Conservation (phyloP, 2,797 vertebrate genomes). For the Masticophis lateralis region DNA sequence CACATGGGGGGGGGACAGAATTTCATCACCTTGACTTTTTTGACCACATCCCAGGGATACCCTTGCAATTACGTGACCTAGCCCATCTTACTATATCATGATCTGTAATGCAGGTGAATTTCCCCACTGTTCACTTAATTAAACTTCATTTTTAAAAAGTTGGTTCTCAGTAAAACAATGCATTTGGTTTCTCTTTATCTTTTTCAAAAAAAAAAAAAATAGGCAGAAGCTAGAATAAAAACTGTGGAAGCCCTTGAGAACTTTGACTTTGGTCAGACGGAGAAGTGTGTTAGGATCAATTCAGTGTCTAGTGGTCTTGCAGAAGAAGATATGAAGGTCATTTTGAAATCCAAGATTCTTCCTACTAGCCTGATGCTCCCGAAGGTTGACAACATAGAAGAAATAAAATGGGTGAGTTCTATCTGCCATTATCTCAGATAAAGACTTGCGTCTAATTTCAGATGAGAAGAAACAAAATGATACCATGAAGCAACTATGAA, state of each 20-base stretch:
- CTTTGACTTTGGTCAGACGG: slow-evolving; percentile 83
- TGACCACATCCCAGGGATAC: neutral
- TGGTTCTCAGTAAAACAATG: neutral
- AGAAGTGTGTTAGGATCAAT: slow-evolving; percentile 94
- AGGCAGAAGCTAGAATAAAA: slow-evolving; percentile 86
- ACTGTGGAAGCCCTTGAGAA: slow-evolving; percentile 82
- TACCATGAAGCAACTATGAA: neutral
- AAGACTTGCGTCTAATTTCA: slow-evolving; percentile 23
- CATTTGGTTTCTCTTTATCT: slow-evolving; percentile 6
- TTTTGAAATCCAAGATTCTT: slow-evolving; percentile 81
- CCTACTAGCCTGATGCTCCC: slow-evolving; percentile 95
- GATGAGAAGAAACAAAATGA: neutral
- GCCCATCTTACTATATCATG: neutral
- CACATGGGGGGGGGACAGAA: neutral
- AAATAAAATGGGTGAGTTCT: slow-evolving; percentile 89
- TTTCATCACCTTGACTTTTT: neutral
- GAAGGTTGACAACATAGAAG: slow-evolving; percentile 88
- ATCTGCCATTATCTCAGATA: slow-evolving; percentile 16
- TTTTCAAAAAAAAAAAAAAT: neutral
- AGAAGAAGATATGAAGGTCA: slow-evolving; percentile 83
- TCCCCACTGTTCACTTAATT: neutral
- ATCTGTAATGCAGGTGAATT: neutral
- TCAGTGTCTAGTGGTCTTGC: slow-evolving; percentile 91
- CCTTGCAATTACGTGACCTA: neutral
- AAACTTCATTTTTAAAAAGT: neutral